Conservation (phyloP, 2,797 vertebrate species). For the Urosaurus nigricauda region DNA sequence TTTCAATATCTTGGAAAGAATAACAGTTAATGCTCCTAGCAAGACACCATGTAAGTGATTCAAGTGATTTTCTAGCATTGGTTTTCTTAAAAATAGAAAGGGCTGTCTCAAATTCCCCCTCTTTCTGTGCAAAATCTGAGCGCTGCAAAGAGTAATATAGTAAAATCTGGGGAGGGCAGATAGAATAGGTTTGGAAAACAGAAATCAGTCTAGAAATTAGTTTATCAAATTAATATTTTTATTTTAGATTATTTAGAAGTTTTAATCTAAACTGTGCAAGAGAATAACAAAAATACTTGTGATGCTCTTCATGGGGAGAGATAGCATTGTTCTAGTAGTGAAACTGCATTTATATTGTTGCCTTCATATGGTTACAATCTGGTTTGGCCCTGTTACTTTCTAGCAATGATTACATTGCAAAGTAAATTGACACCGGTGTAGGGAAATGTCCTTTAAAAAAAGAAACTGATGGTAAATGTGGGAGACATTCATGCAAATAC, state of each 20-base stretch:
- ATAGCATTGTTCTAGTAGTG: background rate
- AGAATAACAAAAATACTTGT: background rate
- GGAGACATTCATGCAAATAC: background rate
- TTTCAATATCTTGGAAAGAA: background rate
- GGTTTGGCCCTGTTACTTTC: background rate
- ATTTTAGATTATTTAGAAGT: background rate
- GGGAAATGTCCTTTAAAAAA: too few relatives aligned
- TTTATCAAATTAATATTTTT: background rate
- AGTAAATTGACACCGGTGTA: too few relatives aligned
- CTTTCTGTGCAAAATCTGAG: background rate
- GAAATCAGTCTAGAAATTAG: background rate
- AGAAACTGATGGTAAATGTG: too few relatives aligned
- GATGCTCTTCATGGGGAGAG: too few relatives aligned
- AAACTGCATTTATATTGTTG: too few relatives aligned
- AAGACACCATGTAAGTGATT: background rate
- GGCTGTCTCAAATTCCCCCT: background rate
- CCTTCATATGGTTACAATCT: background rate
- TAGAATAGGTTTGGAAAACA: background rate
- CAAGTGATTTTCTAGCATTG: background rate
- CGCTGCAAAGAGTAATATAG: background rate
- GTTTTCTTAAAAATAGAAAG: background rate
- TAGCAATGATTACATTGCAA: background rate
- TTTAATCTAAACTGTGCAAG: background rate
- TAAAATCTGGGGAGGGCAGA: background rate
- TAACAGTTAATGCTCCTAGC: background rate